Conservation (phyloP, 2,113 vertebrate genomes). For the Dipodomys spectabilis region DNA sequence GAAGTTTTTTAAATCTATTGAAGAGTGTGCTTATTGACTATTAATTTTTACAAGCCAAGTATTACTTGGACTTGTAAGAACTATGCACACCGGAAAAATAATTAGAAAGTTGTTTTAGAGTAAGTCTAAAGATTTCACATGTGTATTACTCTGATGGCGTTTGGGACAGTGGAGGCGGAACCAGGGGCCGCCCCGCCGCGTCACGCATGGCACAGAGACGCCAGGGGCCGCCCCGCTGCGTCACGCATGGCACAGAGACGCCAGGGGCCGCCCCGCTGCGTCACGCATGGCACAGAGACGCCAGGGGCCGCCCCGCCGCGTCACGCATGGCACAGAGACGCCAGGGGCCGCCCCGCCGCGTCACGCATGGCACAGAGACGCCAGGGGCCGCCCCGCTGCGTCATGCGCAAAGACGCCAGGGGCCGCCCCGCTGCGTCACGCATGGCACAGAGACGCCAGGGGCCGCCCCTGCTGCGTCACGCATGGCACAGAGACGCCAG, state of each 20-base stretch:
- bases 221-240: no score
- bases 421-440: not conserved
- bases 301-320: no score
- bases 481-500: conserved; percentile 19
- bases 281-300: conserved; percentile 39
- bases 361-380: conserved; percentile 39
- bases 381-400: no score
- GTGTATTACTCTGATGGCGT: not conserved
- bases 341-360: no score
- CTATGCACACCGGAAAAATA: not conserved
- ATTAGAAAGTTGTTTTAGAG: not conserved
- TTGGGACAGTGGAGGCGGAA: not conserved
- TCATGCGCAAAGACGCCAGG: no score
- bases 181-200: no score
- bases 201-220: conserved; percentile 39
- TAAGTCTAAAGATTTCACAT: conserved; percentile 24
- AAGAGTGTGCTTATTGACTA: not conserved
- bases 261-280: no score
- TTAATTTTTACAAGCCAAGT: not conserved
- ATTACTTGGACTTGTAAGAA: conserved; percentile 23
- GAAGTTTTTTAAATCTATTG: conserved; percentile 25
- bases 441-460: not conserved
- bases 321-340: conserved; percentile 39
- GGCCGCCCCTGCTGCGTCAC: not conserved
- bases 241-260: conserved; percentile 39